Base-by-base conservation (phyloP, 2,113 vertebrate species). In the Chitala chitala region DNA sequence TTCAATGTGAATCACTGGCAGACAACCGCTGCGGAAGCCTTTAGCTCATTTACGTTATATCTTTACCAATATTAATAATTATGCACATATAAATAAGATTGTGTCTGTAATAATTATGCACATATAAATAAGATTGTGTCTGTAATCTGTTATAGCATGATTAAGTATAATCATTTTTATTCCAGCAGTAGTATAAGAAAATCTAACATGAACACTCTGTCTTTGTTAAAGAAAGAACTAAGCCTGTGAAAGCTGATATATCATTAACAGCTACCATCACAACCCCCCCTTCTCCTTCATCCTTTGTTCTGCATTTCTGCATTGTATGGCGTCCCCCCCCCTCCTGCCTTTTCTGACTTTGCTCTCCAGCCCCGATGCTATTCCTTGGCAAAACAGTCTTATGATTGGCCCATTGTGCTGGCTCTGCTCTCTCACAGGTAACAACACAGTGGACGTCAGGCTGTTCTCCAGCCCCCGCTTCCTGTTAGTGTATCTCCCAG, bases 161-260 rank as follows among this genome's bases (percentile, higher is more conserved):
- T n/a, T n/a, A n/a, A n/a, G n/a, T n/a, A n/a, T n/a, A n/a, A n/a
- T n/a, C n/a, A n/a, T n/a, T n/a, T n/a, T n/a, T n/a, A n/a, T n/a
- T n/a, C n/a, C n/a, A n/a, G n/a, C n/a, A n/a, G n/a, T n/a, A n/a
- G n/a, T n/a, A n/a, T n/a, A n/a, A n/a, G n/a, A n/a, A n/a, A n/a
- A n/a, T n/a, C n/a, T n/a, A n/a, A n/a, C 59, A 79, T 24, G 73
- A 44, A 20, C 50, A 6, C 17, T 56, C 64, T n/a, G 58, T 54
- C 61, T 78, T 75, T 81, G 77, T 70, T 66, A 69, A 73, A 76
- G 50, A 80, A 78, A 70, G 63, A 12, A 17, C 61, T 69, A 69
- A 76, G 68, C 79, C 74, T 80, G 48, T 69, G 65, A 78, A 81
- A 78, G 48, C 31, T 54, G 56, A 80, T 78, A 78, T 76, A n/a